Base-by-base conservation (phyloP, 2,113 vertebrate species). In the Bagarius yarrelli region DNA sequence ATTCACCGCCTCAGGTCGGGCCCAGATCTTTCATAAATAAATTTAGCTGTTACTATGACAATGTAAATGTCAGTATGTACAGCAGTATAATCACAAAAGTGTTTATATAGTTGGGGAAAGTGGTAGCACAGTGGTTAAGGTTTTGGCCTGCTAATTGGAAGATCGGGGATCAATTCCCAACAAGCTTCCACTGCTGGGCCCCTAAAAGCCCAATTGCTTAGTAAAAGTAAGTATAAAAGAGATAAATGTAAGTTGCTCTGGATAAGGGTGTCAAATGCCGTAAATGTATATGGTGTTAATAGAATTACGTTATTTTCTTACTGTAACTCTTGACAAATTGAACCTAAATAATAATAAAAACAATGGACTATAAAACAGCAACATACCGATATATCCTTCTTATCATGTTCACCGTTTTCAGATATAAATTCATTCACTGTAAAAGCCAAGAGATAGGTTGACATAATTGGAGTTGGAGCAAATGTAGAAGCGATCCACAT, bases 401-500 rank as follows among this genome's bases (percentile, higher is more conserved):
- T 30, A 0, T 27, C 8, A 9, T 61, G 0, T 0, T 1, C 0
- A 50, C 0, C 18, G 0, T 0, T 0, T 1, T 0, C 0, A 4
- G 0, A 0, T 0, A 0, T 0, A 12, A 94, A 92, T 12, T 90
- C 78, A 32, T 87, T 89, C 19, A 94, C 88, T 0, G 76, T 78
- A 75, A 94, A 89, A 78, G 91, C 92, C 14, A 94, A 81, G 55
- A 93, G 83, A 85, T 94, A 94, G 0, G 91, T 92, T 0, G 94
- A 94, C 93, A 94, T 94, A 79, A 36, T 79, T 0, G 71, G 82
- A 0, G 93, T 93, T 0, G 60, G 0, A 0, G 6, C 0, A 86
- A 94, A 94, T 0, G 0, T 0, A 1, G 91, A 91, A 16, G 0
- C 0, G 5, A 15, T 0, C 93, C 93, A 94, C 0, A 59, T 56